Evolutionary conservation across 2,888 invertebrate genomes (phyloP), one percentile per base, ranked within the genome.

Genomic region (Exocentrus adspersus): DNA sequence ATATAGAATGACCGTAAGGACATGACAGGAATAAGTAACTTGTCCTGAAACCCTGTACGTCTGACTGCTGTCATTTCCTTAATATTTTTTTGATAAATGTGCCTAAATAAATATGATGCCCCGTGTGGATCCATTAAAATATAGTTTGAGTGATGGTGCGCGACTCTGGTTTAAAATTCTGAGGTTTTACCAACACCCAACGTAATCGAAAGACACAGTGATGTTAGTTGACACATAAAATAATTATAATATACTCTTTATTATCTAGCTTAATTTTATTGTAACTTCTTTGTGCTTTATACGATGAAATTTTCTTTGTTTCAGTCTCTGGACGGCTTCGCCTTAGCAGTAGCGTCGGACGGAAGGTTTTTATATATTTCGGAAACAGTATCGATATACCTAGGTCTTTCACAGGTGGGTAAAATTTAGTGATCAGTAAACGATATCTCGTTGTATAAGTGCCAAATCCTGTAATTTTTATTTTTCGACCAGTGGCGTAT

Each of bases 331-430:
- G 99, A 99, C 84, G 98, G 98, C 53, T 99, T 99, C 84, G 96
- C 97, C 75, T 89, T 99, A 82, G 94, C 97, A 32, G 89, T 99
- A 73, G 95, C 96, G 57, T 93, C 95, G 72, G 97, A 97, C 84
- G 98, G 97, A 71, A 89, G 97, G 83, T 97, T 99, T 86, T 90
- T 99, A 83, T 99, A 99, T 88, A 97, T 99, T 87, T 98, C 98
- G 77, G 99, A 99, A 88, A 98, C 98, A 78, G 98, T 99, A 79
- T 99, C 98, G 82, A 97, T 98, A 85, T 98, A 98, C 88, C 90
- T 99, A 85, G 99, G 99, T 79, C 91, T 99, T 84, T 98, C 98
- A 84, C 98, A 98, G 92, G 97, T 96, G 45, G 69, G 68, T 45
- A 43, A 62, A 12, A 20, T 20, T 19, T 19, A n/a, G 30, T 10